Conservation (phyloP, 2,888 invertebrate species). For the Pachycephus smyrnensis region DNA sequence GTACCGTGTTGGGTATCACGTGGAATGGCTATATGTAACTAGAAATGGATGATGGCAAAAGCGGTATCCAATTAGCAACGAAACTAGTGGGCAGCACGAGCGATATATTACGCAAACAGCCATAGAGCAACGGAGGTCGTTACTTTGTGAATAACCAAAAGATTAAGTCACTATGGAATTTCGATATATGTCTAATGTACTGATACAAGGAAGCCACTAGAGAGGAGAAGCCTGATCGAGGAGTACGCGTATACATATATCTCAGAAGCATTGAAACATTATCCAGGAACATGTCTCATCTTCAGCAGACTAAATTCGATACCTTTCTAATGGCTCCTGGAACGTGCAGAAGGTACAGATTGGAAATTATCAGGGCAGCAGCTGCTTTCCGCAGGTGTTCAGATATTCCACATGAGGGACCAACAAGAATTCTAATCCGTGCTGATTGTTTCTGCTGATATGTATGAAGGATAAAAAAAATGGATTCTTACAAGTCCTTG, state of each 20-base stretch:
- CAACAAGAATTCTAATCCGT: not conserved
- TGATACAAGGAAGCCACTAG: conserved; percentile 24
- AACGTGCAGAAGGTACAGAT: not conserved
- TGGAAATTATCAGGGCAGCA: not conserved
- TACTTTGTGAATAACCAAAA: not conserved
- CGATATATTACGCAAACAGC: not conserved
- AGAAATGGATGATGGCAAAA: conserved; percentile 2
- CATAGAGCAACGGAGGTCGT: not conserved
- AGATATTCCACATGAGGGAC: not conserved
- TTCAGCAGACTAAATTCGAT: not conserved
- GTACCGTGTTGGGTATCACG: not conserved
- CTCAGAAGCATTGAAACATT: not conserved
- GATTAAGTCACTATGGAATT: not conserved
- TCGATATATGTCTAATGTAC: conserved; percentile 17
- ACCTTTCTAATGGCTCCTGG: not conserved
- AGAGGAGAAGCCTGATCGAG: conserved; percentile 12
- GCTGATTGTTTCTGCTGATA: not conserved
- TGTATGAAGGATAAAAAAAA: not conserved
- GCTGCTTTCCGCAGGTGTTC: not conserved
- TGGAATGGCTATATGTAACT: not conserved
- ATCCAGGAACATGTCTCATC: not conserved
- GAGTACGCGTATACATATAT: not conserved
- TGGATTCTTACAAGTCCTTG: not conserved
- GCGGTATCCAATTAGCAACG: conserved; percentile 4
- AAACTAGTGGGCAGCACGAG: not conserved